phyloP scores from a whole-genome alignment of 1,140 invertebrate species.

The Lerema accius region DNA sequence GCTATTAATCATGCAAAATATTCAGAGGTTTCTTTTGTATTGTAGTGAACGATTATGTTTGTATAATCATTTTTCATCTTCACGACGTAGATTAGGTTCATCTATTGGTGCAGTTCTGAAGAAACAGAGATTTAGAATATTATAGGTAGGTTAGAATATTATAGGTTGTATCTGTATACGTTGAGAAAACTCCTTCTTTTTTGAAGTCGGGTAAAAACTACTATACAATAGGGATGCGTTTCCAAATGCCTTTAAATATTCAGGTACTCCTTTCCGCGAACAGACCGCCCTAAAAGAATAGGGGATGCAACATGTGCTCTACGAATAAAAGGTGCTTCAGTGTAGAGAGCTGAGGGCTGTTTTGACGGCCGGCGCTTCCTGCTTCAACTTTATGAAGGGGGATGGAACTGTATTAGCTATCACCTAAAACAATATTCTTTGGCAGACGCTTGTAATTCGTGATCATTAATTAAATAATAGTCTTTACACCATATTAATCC shows the following conservation, averaged over 20 bases:
- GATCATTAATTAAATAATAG: no score
- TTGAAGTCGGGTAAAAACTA: no score
- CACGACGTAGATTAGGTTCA: no score
- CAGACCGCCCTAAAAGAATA: slow-evolving; percentile 17
- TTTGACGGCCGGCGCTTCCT: slow-evolving; percentile 8
- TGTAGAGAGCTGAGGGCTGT: neutral
- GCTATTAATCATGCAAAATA: slow-evolving; percentile 16
- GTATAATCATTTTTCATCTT: neutral
- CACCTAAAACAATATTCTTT: neutral
- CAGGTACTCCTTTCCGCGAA: slow-evolving; percentile 28
- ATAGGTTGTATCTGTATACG: no score
- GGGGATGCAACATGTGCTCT: slow-evolving; percentile 27
- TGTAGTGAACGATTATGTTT: neutral
- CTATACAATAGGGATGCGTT: no score
- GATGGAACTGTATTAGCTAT: neutral
- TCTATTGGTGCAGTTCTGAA: no score
- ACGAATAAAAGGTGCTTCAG: slow-evolving; percentile 16
- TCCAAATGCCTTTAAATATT: no score
- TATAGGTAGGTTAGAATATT: no score
- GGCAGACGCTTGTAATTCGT: neutral
- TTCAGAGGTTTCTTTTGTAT: neutral
- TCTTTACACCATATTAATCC: no score
- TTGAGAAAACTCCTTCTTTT: no score
- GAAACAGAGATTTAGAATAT: no score
- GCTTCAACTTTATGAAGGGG: neutral